A percentile compares a stretch with the other conserved stretches of the same genome.
Conservation (phyloP, 2,888 invertebrate genomes). For the Spicauda simplicius region DNA sequence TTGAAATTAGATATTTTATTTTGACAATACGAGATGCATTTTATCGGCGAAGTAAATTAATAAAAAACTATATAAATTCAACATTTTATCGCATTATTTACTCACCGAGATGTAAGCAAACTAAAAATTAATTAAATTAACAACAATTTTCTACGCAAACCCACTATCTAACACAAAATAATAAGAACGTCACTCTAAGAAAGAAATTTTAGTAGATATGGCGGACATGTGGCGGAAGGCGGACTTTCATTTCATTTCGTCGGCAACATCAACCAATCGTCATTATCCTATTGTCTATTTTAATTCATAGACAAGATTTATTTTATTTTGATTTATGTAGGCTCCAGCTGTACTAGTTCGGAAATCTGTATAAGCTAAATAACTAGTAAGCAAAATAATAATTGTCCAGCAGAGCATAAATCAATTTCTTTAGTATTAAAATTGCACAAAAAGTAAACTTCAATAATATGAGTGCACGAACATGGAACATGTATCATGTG, state of each 20-base stretch:
- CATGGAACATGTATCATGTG: no score
- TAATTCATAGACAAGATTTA: constrained; percentile 43
- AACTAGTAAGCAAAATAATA: not conserved
- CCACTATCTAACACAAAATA: constrained; percentile 76
- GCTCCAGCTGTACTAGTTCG: not conserved
- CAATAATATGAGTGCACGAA: no score
- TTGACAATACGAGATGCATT: constrained; percentile 74
- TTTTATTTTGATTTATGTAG: not conserved
- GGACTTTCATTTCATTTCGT: constrained; percentile 73
- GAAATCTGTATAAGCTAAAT: not conserved
- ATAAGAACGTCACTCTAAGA: constrained; percentile 77
- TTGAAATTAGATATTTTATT: constrained; percentile 67
- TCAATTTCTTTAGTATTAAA: no score
- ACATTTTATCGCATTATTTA: constrained; percentile 54
- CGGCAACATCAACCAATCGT: constrained; percentile 47
- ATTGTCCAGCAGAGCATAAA: no score
- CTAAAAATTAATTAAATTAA: constrained; percentile 78
- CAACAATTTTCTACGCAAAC: constrained; percentile 74
- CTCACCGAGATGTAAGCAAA: constrained; percentile 73
- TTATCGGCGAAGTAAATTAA: constrained; percentile 70
- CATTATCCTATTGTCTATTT: constrained; percentile 55
- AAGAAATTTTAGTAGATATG: constrained; percentile 78
- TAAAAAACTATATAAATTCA: constrained; percentile 57
- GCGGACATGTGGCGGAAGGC: constrained; percentile 79
- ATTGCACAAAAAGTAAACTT: no score